These are phyloP conservation scores for Xiphophorus hellerii DNA, from an alignment of 2,113 vertebrate species.

Conservation along the genomic window DNA sequence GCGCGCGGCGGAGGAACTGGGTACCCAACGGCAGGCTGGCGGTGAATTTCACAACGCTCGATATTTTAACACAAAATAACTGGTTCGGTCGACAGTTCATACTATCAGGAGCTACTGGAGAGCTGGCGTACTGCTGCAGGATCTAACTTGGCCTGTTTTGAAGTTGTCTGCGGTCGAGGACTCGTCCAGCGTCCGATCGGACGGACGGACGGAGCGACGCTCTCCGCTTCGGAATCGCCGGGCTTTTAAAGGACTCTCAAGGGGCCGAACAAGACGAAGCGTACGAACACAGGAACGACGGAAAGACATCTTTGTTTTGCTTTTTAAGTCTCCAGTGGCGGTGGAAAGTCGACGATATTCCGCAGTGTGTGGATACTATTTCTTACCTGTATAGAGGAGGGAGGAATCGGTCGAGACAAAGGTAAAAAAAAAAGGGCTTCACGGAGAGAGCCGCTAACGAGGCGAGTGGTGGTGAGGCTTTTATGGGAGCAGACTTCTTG, in stretches of 20 bases:
- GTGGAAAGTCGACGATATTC: conserved; percentile 56
- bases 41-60: conserved; percentile 57
- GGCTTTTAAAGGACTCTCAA: conserved; percentile 53
- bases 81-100: conserved; percentile 1
- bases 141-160: conserved; percentile 45
- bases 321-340: conserved; percentile 16
- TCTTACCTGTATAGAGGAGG: conserved; percentile 55
- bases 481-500: conserved; percentile 60
- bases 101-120: conserved; percentile 48
- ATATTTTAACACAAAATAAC: conserved; percentile 48
- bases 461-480: conserved; percentile 50
- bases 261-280: conserved; percentile 39
- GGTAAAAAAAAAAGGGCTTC: conserved; percentile 68
- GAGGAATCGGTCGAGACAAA: conserved; percentile 72
- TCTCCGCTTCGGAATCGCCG: conserved; percentile 61
- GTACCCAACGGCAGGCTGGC: conserved; percentile 54
- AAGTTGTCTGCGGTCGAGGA: conserved; percentile 53
- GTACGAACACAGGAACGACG: conserved; percentile 3
- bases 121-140: conserved; percentile 24
- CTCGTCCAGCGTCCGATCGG: conserved; percentile 43
- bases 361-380: conserved; percentile 53
- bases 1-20: conserved; percentile 74
- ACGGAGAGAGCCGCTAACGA: conserved; percentile 64
- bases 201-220: conserved; percentile 45
- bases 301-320: conserved; percentile 31